Conservation (phyloP, 2,797 vertebrate species). For the Scyliorhinus canicula region DNA sequence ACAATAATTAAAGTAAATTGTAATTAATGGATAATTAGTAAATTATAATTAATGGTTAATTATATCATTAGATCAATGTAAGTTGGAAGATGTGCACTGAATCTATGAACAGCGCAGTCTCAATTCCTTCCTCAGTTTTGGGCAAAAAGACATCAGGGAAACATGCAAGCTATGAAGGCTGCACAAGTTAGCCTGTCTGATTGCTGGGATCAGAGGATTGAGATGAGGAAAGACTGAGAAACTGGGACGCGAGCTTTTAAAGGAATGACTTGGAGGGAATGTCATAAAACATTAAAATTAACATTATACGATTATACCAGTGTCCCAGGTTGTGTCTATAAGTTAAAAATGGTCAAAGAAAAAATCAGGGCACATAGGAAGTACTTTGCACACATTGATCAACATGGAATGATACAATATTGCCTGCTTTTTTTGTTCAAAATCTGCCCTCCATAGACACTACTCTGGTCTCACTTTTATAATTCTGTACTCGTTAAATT, state of each 20-base stretch:
- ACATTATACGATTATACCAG: no score
- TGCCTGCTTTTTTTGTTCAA: neutral
- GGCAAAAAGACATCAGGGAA: neutral
- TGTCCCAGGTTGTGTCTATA: no score
- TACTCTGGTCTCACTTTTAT: neutral
- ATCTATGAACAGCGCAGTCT: neutral
- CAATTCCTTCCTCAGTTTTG: neutral
- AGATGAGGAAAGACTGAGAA: neutral
- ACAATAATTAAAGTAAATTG: neutral
- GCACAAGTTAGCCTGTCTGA: neutral
- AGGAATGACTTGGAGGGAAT: neutral
- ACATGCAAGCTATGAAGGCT: neutral
- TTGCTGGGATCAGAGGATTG: neutral
- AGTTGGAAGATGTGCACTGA: neutral
- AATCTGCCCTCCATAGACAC: no score
- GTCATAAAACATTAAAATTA: no score
- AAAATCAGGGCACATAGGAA: no score
- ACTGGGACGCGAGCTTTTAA: neutral
- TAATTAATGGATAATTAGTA: no score
- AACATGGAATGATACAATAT: neutral
- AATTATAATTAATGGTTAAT: no score
- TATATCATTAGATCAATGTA: neutral
- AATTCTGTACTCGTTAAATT: neutral
- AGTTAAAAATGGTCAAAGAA: no score
- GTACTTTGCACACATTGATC: no score